Base-by-base conservation (phyloP, 1,140 invertebrate genomes). In the Choristoneura fumiferana region DNA sequence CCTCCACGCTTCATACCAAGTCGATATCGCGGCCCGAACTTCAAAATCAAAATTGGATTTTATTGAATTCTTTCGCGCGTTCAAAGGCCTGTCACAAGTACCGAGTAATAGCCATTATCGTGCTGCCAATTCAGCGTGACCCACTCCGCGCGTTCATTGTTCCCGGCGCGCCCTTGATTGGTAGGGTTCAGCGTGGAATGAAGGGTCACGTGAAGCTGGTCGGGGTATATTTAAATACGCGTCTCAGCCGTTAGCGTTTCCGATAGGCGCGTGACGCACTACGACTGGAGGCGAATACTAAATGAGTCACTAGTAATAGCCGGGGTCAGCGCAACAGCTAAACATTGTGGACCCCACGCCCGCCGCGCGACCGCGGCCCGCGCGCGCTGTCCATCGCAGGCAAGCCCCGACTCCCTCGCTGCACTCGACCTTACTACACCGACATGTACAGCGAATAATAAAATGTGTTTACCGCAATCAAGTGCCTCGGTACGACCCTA, bases 261-360 rank as follows among this genome's bases (percentile, higher is more conserved):
- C 84, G 81, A 86, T 87, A 83, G 80, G 57, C 70, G 65, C 67
- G 76, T 84, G 81, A 87, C 80, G 78, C 76, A 77, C 69, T 55
- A 54, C 58, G 53, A 72, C 73, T 74, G 63, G 65, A 62, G 63
- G 61, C 74, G 81, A 81, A 87, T 85, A 79, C 66, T 59, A 84
- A 84, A 69, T 81, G 72, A 81, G 60, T 79, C 78, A 81, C 62
- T n/a, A 39, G 22, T 6, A 17, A 17, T 49, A 22, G 43, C 43
- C 18, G 43, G 17, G 43, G 43, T 49, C 43, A 49, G 18, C 43
- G 10, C 17, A 22, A 22, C 18, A 17, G 29, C 43, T 43, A 43
- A 49, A 22, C 43, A 22, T 49, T 22, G 43, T 49, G 40, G 40
- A 43, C 40, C 40, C 39, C 40, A 18, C 40, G 40, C 15, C 38